Evolutionary conservation across 2,797 vertebrate genomes (phyloP).

Genomic region (Vultur gryphus): DNA sequence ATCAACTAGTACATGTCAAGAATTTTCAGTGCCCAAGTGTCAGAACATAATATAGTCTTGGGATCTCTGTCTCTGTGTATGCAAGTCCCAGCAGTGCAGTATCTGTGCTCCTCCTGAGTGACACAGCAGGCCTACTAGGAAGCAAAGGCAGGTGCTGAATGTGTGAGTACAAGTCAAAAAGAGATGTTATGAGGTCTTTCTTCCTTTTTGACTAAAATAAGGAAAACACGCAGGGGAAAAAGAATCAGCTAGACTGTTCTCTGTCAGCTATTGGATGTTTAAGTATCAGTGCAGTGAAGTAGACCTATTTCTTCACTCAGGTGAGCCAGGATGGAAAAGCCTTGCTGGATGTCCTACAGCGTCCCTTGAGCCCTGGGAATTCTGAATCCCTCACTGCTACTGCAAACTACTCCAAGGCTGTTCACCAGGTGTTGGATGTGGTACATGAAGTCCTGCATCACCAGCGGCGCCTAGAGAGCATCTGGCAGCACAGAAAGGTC

Average conservation of each 20-base stretch:
- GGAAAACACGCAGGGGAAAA: background rate
- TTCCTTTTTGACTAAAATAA: background rate
- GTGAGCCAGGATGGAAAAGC: constrained; percentile 98
- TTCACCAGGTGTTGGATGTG: constrained; percentile 93
- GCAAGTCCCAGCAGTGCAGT: background rate
- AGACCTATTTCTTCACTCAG: constrained; percentile 66
- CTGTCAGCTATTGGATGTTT: background rate
- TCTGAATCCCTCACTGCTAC: constrained; percentile 95
- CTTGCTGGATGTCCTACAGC: constrained; percentile 92
- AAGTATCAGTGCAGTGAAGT: background rate
- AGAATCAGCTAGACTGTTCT: background rate
- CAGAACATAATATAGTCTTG: background rate
- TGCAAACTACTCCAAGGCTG: constrained; percentile 98
- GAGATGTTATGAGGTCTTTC: background rate
- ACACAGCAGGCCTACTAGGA: background rate
- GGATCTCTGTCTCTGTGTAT: background rate
- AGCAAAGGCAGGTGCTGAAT: background rate
- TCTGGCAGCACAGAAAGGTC: constrained; percentile 97
- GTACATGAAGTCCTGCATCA: constrained; percentile 97
- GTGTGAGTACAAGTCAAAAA: background rate
- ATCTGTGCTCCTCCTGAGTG: background rate
- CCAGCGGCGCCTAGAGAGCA: constrained; percentile 92
- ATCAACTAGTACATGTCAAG: background rate
- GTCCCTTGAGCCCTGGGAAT: constrained; percentile 94
- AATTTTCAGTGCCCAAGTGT: background rate